These are phyloP conservation scores for Nephrotoma appendiculata DNA, from an alignment of 2,888 invertebrate genomes.

Conservation along the genomic window DNA sequence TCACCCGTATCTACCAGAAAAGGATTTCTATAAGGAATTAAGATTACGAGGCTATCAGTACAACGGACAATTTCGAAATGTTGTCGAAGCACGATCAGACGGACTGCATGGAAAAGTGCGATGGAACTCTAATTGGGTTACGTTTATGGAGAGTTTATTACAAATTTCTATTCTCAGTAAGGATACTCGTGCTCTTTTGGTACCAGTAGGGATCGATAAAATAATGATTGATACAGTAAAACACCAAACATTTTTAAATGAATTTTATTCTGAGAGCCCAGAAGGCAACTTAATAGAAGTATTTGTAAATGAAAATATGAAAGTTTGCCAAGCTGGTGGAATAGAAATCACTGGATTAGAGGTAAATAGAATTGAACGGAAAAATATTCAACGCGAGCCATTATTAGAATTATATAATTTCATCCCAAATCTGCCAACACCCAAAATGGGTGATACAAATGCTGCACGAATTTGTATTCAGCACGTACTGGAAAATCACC, in stretches of 20 bases:
- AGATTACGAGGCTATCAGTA: constrained; percentile 56
- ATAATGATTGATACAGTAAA: constrained; percentile 52
- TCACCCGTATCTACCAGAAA: constrained; percentile 34
- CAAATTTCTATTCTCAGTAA: constrained; percentile 62
- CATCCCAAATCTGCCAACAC: constrained; percentile 41
- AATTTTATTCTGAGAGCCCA: constrained; percentile 20
- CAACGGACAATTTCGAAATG: constrained; percentile 24
- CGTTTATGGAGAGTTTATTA: constrained; percentile 79
- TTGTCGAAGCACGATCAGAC: constrained; percentile 24
- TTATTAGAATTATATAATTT: constrained; percentile 64
- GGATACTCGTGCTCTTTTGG: constrained; percentile 51
- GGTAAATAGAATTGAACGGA: constrained; percentile 57
- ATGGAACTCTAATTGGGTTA: constrained; percentile 77
- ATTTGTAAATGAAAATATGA: constrained; percentile 19
- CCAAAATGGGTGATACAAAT: constrained; percentile 26
- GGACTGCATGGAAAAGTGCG: constrained; percentile 28
- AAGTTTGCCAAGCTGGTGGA: constrained; percentile 47
- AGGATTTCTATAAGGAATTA: constrained; percentile 56
- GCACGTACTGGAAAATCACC: constrained; percentile 55
- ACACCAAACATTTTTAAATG: constrained; percentile 35
- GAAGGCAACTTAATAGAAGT: background rate
- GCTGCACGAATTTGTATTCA: constrained; percentile 49
- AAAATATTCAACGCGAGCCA: constrained; percentile 51
- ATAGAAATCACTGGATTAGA: constrained; percentile 63
- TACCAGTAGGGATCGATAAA: constrained; percentile 61